A percentile compares a stretch with the other conserved stretches of the same genome.
Conservation (phyloP, 2,797 vertebrate genomes). For the Melanotaenia trifasciata region DNA sequence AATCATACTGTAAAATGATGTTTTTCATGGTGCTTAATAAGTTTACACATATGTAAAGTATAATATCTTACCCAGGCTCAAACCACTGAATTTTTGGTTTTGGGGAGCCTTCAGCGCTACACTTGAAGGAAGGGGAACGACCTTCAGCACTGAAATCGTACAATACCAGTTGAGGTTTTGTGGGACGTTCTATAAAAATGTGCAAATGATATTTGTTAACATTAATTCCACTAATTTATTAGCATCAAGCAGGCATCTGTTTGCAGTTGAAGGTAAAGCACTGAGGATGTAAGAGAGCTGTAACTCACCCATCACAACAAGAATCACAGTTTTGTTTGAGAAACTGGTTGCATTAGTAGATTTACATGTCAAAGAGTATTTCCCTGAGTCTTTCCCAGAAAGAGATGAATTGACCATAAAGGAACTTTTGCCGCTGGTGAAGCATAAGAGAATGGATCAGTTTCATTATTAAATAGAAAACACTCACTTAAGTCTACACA, state of each 20-base stretch:
- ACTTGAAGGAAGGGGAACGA: slow-evolving; percentile 36
- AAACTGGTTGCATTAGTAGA: slow-evolving; percentile 55
- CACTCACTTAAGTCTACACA: neutral
- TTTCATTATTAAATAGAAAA: neutral
- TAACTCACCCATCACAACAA: slow-evolving; percentile 77
- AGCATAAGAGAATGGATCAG: neutral
- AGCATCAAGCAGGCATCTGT: neutral
- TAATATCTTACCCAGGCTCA: slow-evolving; percentile 52
- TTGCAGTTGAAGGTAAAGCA: neutral
- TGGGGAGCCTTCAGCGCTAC: slow-evolving; percentile 84
- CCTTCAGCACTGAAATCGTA: rapidly evolving
- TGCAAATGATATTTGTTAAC: neutral
- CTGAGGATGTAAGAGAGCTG: neutral
- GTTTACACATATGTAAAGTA: neutral
- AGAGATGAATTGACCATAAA: slow-evolving; percentile 72
- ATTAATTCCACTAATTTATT: neutral
- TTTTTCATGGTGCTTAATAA: neutral
- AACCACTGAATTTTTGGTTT: slow-evolving; percentile 78
- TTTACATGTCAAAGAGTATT: slow-evolving; percentile 81
- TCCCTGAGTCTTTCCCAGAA: slow-evolving; percentile 81
- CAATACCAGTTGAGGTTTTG: slow-evolving; percentile 67
- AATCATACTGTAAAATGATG: neutral
- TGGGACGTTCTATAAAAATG: slow-evolving; percentile 65
- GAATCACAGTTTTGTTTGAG: slow-evolving; percentile 74
- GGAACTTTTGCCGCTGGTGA: slow-evolving; percentile 31